Percentiles rank a stretch among this genome's conserved stretches.
Evolutionary conservation across 1,140 invertebrate genomes (phyloP).

Genomic region (Trialeurodes vaporariorum): DNA sequence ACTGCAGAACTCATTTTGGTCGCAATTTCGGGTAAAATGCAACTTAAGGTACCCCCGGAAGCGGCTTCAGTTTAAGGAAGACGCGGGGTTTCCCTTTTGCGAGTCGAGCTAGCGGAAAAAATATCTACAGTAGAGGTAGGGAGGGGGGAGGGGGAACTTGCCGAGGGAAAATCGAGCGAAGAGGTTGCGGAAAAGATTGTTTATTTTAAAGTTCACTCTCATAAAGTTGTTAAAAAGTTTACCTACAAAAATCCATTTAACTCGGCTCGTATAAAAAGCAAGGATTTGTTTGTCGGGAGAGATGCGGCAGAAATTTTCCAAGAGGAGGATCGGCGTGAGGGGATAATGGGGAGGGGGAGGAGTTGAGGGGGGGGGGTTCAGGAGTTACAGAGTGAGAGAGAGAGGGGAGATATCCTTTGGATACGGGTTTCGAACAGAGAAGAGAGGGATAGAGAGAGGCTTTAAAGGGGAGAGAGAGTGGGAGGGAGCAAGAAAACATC

Average conservation of each 20-base stretch:
- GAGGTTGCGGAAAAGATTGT: neutral
- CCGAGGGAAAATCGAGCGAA: too few relatives aligned
- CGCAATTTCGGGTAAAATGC: too few relatives aligned
- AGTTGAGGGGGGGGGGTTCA: neutral
- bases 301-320: too few relatives aligned
- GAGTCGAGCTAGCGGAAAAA: too few relatives aligned
- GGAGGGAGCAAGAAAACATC: neutral
- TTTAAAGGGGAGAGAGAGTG: neutral
- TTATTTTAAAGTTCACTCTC: neutral
- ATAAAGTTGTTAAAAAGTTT: conserved; percentile 1
- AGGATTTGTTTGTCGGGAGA: neutral
- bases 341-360: neutral
- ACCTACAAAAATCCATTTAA: conserved; percentile 1
- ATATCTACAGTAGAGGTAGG: too few relatives aligned
- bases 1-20: too few relatives aligned
- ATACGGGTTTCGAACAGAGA: too few relatives aligned
- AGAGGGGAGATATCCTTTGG: too few relatives aligned
- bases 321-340: neutral
- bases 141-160: too few relatives aligned
- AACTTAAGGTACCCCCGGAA: too few relatives aligned
- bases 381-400: neutral
- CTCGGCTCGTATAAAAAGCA: neutral
- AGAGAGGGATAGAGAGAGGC: neutral
- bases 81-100: too few relatives aligned
- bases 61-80: too few relatives aligned